Conservation (phyloP, 1,140 invertebrate genomes). For the Acromyrmex charruanus region DNA sequence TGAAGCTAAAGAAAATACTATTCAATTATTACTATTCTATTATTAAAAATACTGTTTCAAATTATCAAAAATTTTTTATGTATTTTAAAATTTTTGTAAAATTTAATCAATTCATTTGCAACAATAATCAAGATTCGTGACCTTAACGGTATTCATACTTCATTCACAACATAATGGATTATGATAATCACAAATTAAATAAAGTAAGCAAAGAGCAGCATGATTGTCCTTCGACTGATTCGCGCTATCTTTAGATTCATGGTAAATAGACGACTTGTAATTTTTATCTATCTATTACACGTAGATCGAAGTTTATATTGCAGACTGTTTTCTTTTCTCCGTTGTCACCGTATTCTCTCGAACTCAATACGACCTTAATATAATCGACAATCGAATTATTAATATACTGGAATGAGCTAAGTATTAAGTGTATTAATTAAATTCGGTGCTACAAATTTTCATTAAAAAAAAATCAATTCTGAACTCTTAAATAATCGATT, state of each 20-base stretch:
- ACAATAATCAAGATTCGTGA: neutral
- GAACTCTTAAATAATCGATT: neutral
- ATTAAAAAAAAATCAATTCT: neutral
- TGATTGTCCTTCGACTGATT: constrained; percentile 27
- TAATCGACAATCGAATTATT: neutral
- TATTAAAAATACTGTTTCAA: neutral
- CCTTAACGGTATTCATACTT: constrained; percentile 48
- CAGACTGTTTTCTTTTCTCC: neutral
- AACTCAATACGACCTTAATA: neutral
- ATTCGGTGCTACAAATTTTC: neutral
- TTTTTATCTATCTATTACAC: neutral
- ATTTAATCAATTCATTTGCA: neutral
- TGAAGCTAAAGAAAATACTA: neutral
- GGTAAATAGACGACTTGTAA: constrained; percentile 20
- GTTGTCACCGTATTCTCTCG: neutral
- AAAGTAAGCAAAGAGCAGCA: neutral
- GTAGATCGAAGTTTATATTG: constrained; percentile 55
- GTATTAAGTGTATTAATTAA: neutral
- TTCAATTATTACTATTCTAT: too few species aligned
- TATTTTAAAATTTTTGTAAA: neutral
- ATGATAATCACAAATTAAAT: constrained; percentile 53
- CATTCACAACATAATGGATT: constrained; percentile 10
- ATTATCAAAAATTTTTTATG: neutral
- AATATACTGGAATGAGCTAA: neutral
- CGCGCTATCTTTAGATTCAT: constrained; percentile 26